Conservation (phyloP, 2,888 invertebrate genomes). For the Panzeria rudis region DNA sequence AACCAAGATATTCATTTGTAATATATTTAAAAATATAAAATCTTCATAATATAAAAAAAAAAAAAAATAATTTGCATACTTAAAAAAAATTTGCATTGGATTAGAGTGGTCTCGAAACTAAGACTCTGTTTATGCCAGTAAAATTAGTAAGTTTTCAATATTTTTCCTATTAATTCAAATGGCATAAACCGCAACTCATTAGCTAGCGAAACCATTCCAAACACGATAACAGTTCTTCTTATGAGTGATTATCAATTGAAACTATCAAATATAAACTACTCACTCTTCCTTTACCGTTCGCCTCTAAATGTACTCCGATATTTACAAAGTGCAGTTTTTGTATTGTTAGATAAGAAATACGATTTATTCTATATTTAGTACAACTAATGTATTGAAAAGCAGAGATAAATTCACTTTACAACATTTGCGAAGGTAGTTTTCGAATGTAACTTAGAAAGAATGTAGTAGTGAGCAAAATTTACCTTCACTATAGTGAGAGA, state of each 20-base stretch:
- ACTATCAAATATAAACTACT: not conserved
- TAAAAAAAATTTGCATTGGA: constrained; percentile 80
- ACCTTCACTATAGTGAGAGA: too few relatives aligned
- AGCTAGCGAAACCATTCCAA: constrained; percentile 84
- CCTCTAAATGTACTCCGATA: not conserved
- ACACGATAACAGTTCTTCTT: constrained; percentile 81
- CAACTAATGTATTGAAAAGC: not conserved
- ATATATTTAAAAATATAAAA: constrained; percentile 55
- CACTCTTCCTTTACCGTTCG: not conserved
- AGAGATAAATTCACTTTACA: not conserved
- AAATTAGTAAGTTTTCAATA: constrained; percentile 30
- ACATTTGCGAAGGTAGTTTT: not conserved
- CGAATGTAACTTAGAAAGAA: too few relatives aligned
- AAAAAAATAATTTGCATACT: constrained; percentile 80
- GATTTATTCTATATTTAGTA: constrained; percentile 48
- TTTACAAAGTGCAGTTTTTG: constrained; percentile 39
- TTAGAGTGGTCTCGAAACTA: constrained; percentile 84
- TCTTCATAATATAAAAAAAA: too few relatives aligned
- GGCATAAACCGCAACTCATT: constrained; percentile 76
- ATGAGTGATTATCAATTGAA: constrained; percentile 60
- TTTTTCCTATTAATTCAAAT: constrained; percentile 48
- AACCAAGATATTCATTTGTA: too few relatives aligned
- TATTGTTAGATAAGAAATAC: constrained; percentile 48
- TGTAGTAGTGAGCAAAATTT: too few relatives aligned
- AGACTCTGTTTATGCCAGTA: constrained; percentile 70